Evolutionary conservation across 2,797 vertebrate genomes (phyloP).

Genomic region (Oreonectes daqikongensis): DNA sequence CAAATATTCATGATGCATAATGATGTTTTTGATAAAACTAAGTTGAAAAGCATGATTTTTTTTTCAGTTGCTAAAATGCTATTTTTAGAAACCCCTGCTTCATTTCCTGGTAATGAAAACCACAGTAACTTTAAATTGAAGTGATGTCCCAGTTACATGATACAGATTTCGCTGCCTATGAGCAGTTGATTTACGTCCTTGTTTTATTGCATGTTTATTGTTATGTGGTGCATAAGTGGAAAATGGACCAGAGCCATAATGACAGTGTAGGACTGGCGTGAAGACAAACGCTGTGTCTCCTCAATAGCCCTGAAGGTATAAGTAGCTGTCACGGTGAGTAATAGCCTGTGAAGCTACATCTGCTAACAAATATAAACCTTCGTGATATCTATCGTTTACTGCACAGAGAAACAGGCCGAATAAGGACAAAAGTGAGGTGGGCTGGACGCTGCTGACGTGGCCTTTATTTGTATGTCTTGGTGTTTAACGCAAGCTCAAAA

Average conservation of each 20-base stretch:
- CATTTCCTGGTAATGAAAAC: not conserved
- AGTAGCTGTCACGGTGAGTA: slow-evolving; percentile 69
- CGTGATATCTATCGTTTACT: slow-evolving; percentile 64
- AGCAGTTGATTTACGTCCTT: slow-evolving; percentile 6
- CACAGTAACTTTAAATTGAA: not conserved
- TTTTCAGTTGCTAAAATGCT: not conserved
- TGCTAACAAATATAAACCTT: slow-evolving; percentile 67
- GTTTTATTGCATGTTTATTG: slow-evolving; percentile 30
- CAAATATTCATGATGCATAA: slow-evolving; percentile 1
- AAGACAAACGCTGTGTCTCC: slow-evolving; percentile 56
- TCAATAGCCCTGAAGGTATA: slow-evolving; percentile 61
- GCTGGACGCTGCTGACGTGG: slow-evolving; percentile 16
- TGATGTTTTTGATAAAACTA: not conserved
- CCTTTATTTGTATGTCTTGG: slow-evolving; percentile 14
- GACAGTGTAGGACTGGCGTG: slow-evolving; percentile 53
- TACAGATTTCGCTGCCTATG: not conserved
- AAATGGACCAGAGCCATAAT: slow-evolving; percentile 60
- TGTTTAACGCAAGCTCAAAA: not conserved
- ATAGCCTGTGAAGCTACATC: slow-evolving; percentile 64
- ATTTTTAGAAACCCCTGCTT: not conserved
- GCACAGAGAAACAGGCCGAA: slow-evolving; percentile 59
- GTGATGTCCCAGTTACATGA: not conserved
- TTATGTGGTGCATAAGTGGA: slow-evolving; percentile 47
- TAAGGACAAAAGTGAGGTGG: slow-evolving; percentile 51
- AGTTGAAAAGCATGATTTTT: not conserved